A percentile compares a stretch with the other conserved stretches of the same genome.
These are phyloP conservation scores for Tetheella fluctuosa DNA, from an alignment of 2,888 invertebrate species.

Conservation along the genomic window DNA sequence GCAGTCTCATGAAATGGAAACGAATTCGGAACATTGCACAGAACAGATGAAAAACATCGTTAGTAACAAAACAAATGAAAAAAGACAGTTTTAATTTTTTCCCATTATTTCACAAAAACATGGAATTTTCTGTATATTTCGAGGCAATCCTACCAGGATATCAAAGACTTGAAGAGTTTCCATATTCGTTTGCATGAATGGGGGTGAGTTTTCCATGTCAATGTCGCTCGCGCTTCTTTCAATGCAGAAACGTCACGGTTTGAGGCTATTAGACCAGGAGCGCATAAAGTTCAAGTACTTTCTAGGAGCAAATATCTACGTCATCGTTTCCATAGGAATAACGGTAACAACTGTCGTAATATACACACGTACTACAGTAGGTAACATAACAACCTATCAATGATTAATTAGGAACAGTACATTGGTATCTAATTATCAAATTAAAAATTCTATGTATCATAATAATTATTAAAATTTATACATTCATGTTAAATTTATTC, in stretches of 20 bases:
- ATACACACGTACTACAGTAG: too few relatives aligned
- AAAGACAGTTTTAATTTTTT: too few relatives aligned
- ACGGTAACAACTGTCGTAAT: too few relatives aligned
- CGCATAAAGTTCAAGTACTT: not conserved
- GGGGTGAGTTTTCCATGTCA: not conserved
- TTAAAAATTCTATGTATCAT: too few relatives aligned
- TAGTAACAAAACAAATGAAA: too few relatives aligned
- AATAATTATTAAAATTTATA: too few relatives aligned
- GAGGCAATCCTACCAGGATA: constrained; percentile 32
- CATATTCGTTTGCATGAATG: not conserved
- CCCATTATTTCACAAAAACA: constrained; percentile 62
- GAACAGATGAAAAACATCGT: too few relatives aligned
- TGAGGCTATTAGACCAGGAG: constrained; percentile 38
- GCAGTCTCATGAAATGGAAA: not conserved
- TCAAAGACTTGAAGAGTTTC: not conserved
- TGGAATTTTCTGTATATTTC: constrained; percentile 80
- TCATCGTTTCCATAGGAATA: constrained; percentile 1
- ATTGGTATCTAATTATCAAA: too few relatives aligned
- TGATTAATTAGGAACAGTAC: too few relatives aligned
- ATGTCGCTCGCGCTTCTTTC: constrained; percentile 27
- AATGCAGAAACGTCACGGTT: constrained; percentile 17
- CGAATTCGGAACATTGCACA: too few relatives aligned
- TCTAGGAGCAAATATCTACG: not conserved
- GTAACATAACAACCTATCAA: too few relatives aligned
- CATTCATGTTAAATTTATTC: too few relatives aligned